phyloP scores from a whole-genome alignment of 2,113 vertebrate genomes.

The Potamarius usumacintae region DNA sequence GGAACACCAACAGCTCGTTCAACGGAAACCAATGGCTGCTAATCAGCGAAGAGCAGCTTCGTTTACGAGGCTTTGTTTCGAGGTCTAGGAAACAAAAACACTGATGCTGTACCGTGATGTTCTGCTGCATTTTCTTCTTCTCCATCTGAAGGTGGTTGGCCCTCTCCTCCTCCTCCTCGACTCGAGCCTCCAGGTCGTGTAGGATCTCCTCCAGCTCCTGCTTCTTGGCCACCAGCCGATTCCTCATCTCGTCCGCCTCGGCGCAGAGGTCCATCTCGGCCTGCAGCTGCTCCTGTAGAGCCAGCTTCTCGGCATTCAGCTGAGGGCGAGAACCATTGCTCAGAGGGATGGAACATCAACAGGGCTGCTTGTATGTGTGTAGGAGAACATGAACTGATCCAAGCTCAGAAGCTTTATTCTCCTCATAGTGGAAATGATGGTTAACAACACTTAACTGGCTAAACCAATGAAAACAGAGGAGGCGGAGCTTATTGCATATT shows the following conservation, averaged over 20 bases:
- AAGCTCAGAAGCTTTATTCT: too few relatives aligned
- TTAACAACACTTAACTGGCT: too few relatives aligned
- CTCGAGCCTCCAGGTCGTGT: slow-evolving; percentile 92
- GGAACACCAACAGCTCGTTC: not conserved
- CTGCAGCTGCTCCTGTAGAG: slow-evolving; percentile 96
- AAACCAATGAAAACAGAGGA: too few relatives aligned
- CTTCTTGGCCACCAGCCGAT: slow-evolving; percentile 90
- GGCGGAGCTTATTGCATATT: too few relatives aligned
- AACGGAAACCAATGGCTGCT: too few relatives aligned
- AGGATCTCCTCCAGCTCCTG: slow-evolving; percentile 97
- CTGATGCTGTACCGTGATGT: slow-evolving; percentile 78
- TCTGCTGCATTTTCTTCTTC: slow-evolving; percentile 98
- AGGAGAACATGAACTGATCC: too few relatives aligned
- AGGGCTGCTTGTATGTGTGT: not conserved
- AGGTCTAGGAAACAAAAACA: not conserved
- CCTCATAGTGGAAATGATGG: too few relatives aligned
- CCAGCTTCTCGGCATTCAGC: slow-evolving; percentile 88
- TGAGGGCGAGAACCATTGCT: slow-evolving; percentile 50
- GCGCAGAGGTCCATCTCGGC: slow-evolving; percentile 95
- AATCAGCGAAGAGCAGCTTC: not conserved
- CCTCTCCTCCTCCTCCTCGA: slow-evolving; percentile 95
- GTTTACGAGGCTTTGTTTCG: not conserved
- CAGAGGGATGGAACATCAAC: not conserved
- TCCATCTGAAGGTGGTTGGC: slow-evolving; percentile 82
- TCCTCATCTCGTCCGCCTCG: slow-evolving; percentile 94